Evolutionary conservation across 2,888 invertebrate species (phyloP).

Genomic region (Drosophila trichaetosa): DNA sequence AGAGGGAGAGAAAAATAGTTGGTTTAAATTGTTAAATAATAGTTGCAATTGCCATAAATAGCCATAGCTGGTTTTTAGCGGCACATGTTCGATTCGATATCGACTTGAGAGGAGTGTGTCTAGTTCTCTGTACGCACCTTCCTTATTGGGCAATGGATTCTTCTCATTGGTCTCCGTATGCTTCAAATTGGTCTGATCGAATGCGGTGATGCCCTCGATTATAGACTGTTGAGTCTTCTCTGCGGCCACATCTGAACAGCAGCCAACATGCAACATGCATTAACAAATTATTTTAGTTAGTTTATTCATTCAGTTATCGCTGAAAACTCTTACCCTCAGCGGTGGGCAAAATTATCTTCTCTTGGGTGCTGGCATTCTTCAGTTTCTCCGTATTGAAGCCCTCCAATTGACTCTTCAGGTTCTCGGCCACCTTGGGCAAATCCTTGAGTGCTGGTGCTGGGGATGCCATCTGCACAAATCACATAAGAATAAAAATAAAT

Average conservation of each 20-base stretch:
- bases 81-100: conserved; percentile 8
- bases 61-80: conserved; percentile 26
- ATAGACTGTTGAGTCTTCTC: conserved; percentile 94
- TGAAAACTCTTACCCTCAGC: conserved; percentile 91
- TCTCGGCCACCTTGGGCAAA: conserved; percentile 94
- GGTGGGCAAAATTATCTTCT: conserved; percentile 96
- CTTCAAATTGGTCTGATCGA: conserved; percentile 93
- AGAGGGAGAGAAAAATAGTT: conserved; percentile 23
- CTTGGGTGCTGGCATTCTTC: conserved; percentile 94
- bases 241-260: conserved; percentile 91
- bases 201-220: conserved; percentile 93
- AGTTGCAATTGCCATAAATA: conserved; percentile 45
- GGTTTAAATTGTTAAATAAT: conserved; percentile 35
- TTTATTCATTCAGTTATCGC: neutral
- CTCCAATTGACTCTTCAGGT: conserved; percentile 95
- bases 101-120: neutral
- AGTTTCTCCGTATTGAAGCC: conserved; percentile 95
- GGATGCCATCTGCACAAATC: conserved; percentile 74
- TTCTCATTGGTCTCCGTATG: conserved; percentile 97
- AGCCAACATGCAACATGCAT: conserved; percentile 10
- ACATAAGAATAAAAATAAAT: neutral
- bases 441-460: conserved; percentile 92
- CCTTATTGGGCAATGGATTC: conserved; percentile 96
- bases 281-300: conserved; percentile 6
- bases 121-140: conserved; percentile 87